Evolutionary conservation across 2,113 vertebrate genomes (phyloP), one percentile per base, ranked within the genome.

Genomic region (Gymnobelideus leadbeateri): DNA sequence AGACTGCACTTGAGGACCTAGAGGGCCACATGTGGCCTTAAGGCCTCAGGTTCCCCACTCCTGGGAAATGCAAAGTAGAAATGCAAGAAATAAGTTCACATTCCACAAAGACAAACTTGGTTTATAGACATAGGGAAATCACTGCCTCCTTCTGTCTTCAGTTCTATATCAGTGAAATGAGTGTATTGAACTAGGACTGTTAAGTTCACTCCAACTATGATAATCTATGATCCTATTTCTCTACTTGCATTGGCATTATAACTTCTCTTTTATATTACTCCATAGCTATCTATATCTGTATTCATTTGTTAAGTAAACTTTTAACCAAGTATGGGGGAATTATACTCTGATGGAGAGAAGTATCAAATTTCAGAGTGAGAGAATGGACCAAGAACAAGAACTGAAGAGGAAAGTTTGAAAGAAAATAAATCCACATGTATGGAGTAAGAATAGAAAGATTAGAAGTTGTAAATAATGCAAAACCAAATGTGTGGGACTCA

Each of bases 371-470:
- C 11, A 94, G 92, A 10, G 89, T 12, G 9, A 93, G 51, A 90
- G 55, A 28, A 12, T 0, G 0, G 10, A 8, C 52, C 6, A 50
- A 5, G 0, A 53, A 6, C 53, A 49, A 90, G 46, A 84, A 84
- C 19, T 43, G n/a, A 84, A 84, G 19, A 43, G 16, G n/a, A 0
- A 84, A 84, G 5, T 84, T 84, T 84, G 37, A 84, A 77, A 89
- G 47, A 95, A 55, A 89, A 5, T 28, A 12, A 94, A 92, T 12
- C 68, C 49, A 91, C 61, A 92, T 54, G 61, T 43, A 51, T 77
- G 2, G 5, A 91, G 3, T 26, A 91, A 4, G 43, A 25, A 4
- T 0, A 4, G 37, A 19, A 46, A 7, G 12, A 37, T 31, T 26
- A 90, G 50, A 47, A 19, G 47, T 11, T 28, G 37, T 94, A 47